Evolutionary conservation across 2,888 invertebrate species (phyloP).

Genomic region (Ormia ochracea): DNA sequence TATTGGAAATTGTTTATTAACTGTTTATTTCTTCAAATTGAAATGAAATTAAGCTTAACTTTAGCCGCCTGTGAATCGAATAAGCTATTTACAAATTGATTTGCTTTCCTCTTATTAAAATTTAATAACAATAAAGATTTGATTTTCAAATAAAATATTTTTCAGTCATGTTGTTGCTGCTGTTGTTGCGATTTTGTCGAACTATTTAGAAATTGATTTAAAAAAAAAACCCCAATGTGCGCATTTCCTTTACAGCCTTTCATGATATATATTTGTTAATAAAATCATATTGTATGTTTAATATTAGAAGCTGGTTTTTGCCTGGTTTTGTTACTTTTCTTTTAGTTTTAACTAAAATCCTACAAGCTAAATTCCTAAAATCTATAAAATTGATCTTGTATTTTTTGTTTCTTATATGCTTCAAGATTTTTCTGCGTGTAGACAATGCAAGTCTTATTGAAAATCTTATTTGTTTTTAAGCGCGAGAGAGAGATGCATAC

Average conservation of each 20-base stretch:
- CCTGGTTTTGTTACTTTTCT: neutral
- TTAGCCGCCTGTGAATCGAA: slow-evolving; percentile 39
- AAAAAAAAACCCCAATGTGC: slow-evolving; percentile 54
- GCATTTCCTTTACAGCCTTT: slow-evolving; percentile 55
- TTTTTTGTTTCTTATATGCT: slow-evolving; percentile 1
- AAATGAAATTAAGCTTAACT: slow-evolving; percentile 45
- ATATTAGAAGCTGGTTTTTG: slow-evolving; percentile 25
- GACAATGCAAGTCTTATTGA: too few species aligned
- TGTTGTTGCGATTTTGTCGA: slow-evolving; percentile 14
- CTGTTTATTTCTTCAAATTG: slow-evolving; percentile 15
- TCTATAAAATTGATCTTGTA: slow-evolving; percentile 39
- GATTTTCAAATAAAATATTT: slow-evolving; percentile 18
- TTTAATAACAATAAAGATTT: slow-evolving; percentile 14
- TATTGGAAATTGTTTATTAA: slow-evolving; percentile 16
- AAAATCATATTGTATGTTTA: slow-evolving; percentile 19
- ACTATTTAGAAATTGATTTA: neutral
- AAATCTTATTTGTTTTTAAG: too few species aligned
- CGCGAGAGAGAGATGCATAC: too few species aligned
- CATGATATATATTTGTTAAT: slow-evolving; percentile 40
- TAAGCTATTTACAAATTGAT: slow-evolving; percentile 61
- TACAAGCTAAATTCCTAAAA: slow-evolving; percentile 31
- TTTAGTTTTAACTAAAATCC: slow-evolving; percentile 45
- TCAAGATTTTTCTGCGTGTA: neutral
- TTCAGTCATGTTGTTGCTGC: slow-evolving; percentile 51
- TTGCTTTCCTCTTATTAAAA: slow-evolving; percentile 5